A percentile compares a stretch with the other conserved stretches of the same genome.
Conservation (phyloP, 2,797 vertebrate species). For the Anabas testudineus region DNA sequence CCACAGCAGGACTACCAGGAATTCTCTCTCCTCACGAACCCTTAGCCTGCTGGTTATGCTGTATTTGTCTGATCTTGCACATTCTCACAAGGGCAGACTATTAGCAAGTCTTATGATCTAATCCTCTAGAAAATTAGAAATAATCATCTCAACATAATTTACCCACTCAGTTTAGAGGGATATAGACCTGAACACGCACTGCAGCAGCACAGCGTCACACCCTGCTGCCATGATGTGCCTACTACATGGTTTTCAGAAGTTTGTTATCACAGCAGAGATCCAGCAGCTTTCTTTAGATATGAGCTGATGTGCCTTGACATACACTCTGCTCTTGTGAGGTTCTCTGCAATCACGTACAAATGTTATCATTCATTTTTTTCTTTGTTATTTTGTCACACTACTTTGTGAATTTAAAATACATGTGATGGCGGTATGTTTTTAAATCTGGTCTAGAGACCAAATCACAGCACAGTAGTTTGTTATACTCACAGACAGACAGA, state of each 20-base stretch:
- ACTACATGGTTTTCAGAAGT: too few species aligned
- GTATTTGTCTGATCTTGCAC: too few species aligned
- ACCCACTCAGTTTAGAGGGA: too few species aligned
- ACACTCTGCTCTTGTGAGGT: background rate
- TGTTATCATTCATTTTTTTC: background rate
- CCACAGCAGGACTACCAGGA: slow-evolving; percentile 40
- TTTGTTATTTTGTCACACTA: background rate
- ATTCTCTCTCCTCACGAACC: slow-evolving; percentile 53
- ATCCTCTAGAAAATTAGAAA: slow-evolving; percentile 37
- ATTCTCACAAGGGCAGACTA: too few species aligned
- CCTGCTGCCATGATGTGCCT: too few species aligned
- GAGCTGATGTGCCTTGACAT: background rate
- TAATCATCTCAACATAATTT: background rate
- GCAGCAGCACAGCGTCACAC: too few species aligned
- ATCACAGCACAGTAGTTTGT: too few species aligned
- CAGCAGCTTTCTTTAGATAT: background rate
- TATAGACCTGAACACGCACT: too few species aligned
- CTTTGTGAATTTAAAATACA: background rate
- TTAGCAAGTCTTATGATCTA: slow-evolving; percentile 20
- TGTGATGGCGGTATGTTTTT: background rate
- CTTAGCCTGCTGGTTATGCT: background rate
- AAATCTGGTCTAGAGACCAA: too few species aligned
- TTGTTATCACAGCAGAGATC: background rate
- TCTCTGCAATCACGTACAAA: background rate
- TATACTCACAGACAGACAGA: too few species aligned